Evolutionary conservation across 1,140 invertebrate genomes (phyloP).

Genomic region (Amphibalanus amphitrite): DNA sequence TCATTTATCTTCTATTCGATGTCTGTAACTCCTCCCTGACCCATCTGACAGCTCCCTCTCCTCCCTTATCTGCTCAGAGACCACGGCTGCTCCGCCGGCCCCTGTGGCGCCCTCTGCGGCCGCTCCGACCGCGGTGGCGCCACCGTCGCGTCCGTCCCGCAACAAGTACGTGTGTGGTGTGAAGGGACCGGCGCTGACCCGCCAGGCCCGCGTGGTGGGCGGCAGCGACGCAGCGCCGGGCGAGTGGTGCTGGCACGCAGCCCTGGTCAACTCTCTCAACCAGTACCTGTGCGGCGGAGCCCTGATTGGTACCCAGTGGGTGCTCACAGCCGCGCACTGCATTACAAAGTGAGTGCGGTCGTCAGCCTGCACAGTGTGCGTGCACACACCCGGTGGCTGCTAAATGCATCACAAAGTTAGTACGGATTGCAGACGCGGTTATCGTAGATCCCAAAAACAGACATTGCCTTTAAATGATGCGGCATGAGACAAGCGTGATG

Average conservation of each 20-base stretch:
- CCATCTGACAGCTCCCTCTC: background rate
- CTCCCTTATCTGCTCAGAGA: background rate
- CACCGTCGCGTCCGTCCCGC: slow-evolving; percentile 5
- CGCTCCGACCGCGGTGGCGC: slow-evolving; percentile 1
- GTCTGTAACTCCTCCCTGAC: too few species aligned
- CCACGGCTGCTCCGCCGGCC: background rate
- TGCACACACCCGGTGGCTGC: slow-evolving; percentile 67
- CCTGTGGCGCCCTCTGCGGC: background rate
- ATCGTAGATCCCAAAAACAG: too few species aligned
- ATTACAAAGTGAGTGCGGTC: slow-evolving; percentile 68
- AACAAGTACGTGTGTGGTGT: slow-evolving; percentile 84
- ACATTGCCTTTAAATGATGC: too few species aligned
- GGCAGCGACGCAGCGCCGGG: slow-evolving; percentile 72
- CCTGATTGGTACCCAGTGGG: slow-evolving; percentile 83
- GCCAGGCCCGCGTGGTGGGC: slow-evolving; percentile 60
- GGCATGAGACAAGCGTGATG: too few species aligned
- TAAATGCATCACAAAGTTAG: slow-evolving; percentile 87
- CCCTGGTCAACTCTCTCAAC: slow-evolving; percentile 78
- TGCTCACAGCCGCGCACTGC: slow-evolving; percentile 86
- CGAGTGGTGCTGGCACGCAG: slow-evolving; percentile 92
- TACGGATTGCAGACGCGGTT: too few species aligned
- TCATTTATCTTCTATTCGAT: too few species aligned
- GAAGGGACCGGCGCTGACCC: slow-evolving; percentile 38
- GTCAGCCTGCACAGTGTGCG: slow-evolving; percentile 82
- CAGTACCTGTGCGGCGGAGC: slow-evolving; percentile 92